phyloP scores from a whole-genome alignment of 2,113 vertebrate species.

The Toxostoma redivivum region DNA sequence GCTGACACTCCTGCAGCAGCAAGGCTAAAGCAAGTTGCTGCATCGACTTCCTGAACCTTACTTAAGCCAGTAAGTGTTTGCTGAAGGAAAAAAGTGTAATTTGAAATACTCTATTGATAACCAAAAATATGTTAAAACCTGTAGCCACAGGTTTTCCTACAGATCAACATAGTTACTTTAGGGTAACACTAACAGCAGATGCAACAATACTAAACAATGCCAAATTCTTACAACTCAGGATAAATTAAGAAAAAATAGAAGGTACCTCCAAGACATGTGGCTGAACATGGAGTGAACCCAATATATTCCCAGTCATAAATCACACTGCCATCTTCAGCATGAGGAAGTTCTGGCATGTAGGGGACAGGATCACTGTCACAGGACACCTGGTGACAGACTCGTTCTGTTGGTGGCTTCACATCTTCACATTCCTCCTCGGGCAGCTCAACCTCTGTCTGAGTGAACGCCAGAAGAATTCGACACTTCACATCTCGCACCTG shows the following conservation, averaged over 20 bases:
- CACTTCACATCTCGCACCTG: slow-evolving; percentile 84
- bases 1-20: not conserved
- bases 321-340: slow-evolving; percentile 5
- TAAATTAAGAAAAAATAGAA: not conserved
- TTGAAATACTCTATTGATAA: not conserved
- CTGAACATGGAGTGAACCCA: slow-evolving; percentile 85
- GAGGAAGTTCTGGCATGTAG: not conserved
- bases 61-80: not conserved
- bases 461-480: slow-evolving; percentile 83
- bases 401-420: slow-evolving; percentile 67
- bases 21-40: not conserved
- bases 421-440: slow-evolving; percentile 86
- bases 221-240: not conserved
- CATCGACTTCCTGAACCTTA: not conserved
- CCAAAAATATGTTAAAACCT: not conserved
- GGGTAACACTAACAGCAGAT: not conserved
- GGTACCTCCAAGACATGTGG: slow-evolving; percentile 81
- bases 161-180: not conserved
- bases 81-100: not conserved
- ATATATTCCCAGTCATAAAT: slow-evolving; percentile 85
- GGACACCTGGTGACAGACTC: slow-evolving; percentile 69
- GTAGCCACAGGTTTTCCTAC: not conserved
- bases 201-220: not conserved
- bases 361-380: slow-evolving; percentile 66
- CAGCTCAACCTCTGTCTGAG: slow-evolving; percentile 85